Conservation (phyloP, 2,797 vertebrate genomes). For the Sciurus carolinensis region DNA sequence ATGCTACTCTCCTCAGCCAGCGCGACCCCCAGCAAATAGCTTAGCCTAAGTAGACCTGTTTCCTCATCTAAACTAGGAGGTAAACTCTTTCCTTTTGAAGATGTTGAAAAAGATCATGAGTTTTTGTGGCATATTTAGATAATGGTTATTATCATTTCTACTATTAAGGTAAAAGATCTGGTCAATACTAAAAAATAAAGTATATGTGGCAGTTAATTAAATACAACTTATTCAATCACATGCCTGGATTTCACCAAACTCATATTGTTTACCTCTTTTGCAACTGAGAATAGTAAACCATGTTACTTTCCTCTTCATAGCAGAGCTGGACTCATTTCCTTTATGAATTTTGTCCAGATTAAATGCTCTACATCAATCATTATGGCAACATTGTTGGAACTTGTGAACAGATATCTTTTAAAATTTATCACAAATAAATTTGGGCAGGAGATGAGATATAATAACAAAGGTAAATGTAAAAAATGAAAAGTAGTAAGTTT, state of each 20-base stretch:
- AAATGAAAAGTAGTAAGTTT: not conserved
- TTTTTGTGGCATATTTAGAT: not conserved
- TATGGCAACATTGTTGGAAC: not conserved
- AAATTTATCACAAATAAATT: slow-evolving; percentile 41
- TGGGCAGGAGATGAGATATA: not conserved
- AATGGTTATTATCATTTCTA: not conserved
- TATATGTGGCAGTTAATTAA: not conserved
- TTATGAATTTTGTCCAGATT: slow-evolving; percentile 2
- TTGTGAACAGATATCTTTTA: not conserved
- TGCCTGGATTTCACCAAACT: not conserved
- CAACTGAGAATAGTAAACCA: not conserved
- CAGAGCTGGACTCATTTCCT: not conserved
- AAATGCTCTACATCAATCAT: not conserved
- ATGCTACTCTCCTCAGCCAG: accelerated
- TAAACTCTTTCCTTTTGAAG: not conserved
- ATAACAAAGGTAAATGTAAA: not conserved
- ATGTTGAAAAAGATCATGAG: not conserved
- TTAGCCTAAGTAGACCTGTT: not conserved
- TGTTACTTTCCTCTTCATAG: not conserved
- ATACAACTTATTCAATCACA: not conserved
- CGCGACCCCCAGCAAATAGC: not conserved
- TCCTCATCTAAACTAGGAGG: not conserved
- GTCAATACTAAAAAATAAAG: not conserved
- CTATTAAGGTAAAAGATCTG: not conserved
- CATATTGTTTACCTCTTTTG: not conserved